These are phyloP conservation scores for Octodon degus DNA, from an alignment of 2,113 vertebrate genomes.

Conservation along the genomic window DNA sequence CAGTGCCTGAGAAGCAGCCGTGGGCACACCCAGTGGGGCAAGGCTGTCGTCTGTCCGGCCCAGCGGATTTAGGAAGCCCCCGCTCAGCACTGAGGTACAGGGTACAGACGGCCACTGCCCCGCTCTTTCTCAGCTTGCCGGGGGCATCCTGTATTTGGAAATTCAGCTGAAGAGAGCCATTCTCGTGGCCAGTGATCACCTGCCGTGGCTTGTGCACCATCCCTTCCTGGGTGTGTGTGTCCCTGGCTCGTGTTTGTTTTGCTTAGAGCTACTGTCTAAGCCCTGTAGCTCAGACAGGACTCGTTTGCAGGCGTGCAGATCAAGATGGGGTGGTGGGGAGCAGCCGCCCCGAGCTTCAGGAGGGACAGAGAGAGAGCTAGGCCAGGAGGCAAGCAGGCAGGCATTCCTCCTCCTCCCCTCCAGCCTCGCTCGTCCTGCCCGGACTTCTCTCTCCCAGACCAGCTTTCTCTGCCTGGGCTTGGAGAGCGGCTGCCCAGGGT, in stretches of 20 bases:
- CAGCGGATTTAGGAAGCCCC: background rate
- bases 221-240: background rate
- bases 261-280: background rate
- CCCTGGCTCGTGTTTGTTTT: rapidly evolving
- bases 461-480: background rate
- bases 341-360: background rate
- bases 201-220: rapidly evolving
- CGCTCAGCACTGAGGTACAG: rapidly evolving
- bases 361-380: background rate
- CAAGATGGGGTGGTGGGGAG: background rate
- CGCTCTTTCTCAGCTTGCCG: rapidly evolving
- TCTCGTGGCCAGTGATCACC: background rate
- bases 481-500: background rate
- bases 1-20: rapidly evolving
- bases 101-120: rapidly evolving
- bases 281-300: background rate
- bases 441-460: background rate
- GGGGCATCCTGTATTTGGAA: background rate
- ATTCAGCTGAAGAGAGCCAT: background rate
- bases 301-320: background rate
- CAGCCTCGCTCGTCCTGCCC: background rate
- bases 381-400: background rate
- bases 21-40: rapidly evolving
- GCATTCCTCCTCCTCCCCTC: rapidly evolving
- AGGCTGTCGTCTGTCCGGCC: background rate